These are phyloP conservation scores for Stegodyphus mimosarum DNA, from an alignment of 1,140 invertebrate species.

Conservation along the genomic window DNA sequence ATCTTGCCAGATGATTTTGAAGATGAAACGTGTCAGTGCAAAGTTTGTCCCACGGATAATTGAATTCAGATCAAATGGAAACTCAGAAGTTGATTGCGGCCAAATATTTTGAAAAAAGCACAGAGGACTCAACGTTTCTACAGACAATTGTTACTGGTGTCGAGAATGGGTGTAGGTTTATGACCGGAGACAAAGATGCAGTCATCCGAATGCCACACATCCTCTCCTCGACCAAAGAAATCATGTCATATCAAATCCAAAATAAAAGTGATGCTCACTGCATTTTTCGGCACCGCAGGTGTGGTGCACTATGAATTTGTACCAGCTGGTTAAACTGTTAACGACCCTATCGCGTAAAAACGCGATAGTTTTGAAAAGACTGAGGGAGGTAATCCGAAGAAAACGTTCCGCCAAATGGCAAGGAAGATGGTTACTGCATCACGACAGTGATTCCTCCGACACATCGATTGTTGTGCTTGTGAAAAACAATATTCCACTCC, in stretches of 20 bases:
- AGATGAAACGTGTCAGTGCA: too few relatives aligned
- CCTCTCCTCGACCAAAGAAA: constrained; percentile 27
- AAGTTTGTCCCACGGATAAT: too few relatives aligned
- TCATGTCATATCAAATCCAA: constrained; percentile 29
- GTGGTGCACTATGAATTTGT: constrained; percentile 50
- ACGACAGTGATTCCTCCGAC: neutral
- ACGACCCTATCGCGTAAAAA: too few relatives aligned
- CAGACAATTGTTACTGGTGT: too few relatives aligned
- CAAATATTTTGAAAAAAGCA: too few relatives aligned
- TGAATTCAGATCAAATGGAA: too few relatives aligned
- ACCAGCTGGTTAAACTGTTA: constrained; percentile 4
- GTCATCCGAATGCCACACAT: neutral
- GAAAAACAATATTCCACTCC: neutral
- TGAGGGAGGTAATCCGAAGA: neutral
- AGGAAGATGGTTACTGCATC: neutral
- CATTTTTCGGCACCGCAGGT: constrained; percentile 48
- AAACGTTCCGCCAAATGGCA: neutral
- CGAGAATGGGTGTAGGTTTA: neutral
- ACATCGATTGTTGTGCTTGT: neutral
- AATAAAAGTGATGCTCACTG: constrained; percentile 50
- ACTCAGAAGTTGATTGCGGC: too few relatives aligned
- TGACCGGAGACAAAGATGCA: neutral
- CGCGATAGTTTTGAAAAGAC: neutral
- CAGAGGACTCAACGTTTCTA: too few relatives aligned
- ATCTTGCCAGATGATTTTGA: too few relatives aligned